Percentiles rank a stretch among this genome's conserved stretches.
phyloP scores from a whole-genome alignment of 53 echinoderm and acorn worm species.

The Holothuria leucospilota region DNA sequence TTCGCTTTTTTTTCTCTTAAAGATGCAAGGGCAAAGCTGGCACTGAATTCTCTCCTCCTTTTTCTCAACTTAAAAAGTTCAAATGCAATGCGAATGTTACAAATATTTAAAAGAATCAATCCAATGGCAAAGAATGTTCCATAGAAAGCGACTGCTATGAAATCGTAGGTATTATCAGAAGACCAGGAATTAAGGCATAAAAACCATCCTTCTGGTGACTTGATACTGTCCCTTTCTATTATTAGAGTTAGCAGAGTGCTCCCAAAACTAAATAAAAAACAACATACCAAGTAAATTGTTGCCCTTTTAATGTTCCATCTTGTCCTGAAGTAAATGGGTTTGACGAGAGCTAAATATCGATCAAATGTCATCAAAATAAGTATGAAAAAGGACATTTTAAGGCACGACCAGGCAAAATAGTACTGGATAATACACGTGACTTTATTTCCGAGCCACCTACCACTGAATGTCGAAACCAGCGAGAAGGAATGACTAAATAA shows the following conservation, averaged over 20 bases:
- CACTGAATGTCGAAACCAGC: constrained; percentile 15
- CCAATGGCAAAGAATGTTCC: constrained; percentile 60
- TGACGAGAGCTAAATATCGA: constrained; percentile 68
- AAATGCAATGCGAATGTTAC: constrained; percentile 62
- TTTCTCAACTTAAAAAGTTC: constrained; percentile 12
- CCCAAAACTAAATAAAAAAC: constrained; percentile 67
- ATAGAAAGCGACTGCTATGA: constrained; percentile 56
- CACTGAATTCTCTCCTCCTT: background rate
- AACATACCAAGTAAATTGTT: background rate
- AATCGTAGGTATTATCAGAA: constrained; percentile 61
- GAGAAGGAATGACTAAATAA: constrained; percentile 20
- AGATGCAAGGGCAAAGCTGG: background rate
- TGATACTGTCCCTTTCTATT: constrained; percentile 52
- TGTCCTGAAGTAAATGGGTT: constrained; percentile 70
- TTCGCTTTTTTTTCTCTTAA: no score
- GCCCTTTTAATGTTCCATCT: constrained; percentile 36
- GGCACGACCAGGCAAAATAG: constrained; percentile 74
- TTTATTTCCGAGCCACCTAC: constrained; percentile 60
- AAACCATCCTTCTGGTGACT: constrained; percentile 70
- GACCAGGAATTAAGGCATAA: constrained; percentile 73
- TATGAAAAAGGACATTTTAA: constrained; percentile 78
- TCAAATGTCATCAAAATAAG: constrained; percentile 70
- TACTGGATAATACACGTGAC: constrained; percentile 70
- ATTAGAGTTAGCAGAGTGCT: constrained; percentile 70
- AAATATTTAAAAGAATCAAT: constrained; percentile 60